Conservation (phyloP, 2,797 vertebrate species). For the Vespertilio murinus region DNA sequence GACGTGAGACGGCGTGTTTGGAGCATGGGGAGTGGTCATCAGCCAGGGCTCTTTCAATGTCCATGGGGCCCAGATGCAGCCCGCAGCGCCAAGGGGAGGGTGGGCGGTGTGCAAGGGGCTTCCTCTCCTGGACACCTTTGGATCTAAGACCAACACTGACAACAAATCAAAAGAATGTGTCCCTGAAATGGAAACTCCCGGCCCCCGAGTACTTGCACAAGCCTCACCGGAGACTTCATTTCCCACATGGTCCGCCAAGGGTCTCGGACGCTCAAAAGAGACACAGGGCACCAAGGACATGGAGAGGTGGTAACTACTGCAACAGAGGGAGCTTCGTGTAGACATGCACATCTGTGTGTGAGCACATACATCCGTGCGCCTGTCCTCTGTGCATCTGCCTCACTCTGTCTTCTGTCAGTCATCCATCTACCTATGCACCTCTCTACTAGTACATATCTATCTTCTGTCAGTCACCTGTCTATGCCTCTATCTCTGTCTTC, state of each 20-base stretch:
- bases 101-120: no score
- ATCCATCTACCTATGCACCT: fast-evolving
- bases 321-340: fast-evolving
- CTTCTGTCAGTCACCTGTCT: background rate
- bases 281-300: fast-evolving
- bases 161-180: background rate
- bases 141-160: background rate
- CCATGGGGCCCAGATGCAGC: background rate
- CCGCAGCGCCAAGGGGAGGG: background rate
- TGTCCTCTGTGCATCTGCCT: fast-evolving
- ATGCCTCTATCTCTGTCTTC: background rate
- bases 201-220: fast-evolving
- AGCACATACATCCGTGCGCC: background rate
- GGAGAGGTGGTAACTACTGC: background rate
- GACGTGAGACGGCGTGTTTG: fast-evolving
- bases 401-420: background rate
- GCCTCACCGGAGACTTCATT: fast-evolving
- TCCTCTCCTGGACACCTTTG: background rate
- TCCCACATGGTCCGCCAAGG: fast-evolving
- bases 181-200: fast-evolving
- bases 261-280: background rate
- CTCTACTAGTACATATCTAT: no score
- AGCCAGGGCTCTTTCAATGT: fast-evolving
- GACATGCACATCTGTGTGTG: fast-evolving
- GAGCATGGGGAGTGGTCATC: fast-evolving